Base-by-base conservation (phyloP, 1,140 invertebrate genomes). In the Drosophila kohkoa region DNA sequence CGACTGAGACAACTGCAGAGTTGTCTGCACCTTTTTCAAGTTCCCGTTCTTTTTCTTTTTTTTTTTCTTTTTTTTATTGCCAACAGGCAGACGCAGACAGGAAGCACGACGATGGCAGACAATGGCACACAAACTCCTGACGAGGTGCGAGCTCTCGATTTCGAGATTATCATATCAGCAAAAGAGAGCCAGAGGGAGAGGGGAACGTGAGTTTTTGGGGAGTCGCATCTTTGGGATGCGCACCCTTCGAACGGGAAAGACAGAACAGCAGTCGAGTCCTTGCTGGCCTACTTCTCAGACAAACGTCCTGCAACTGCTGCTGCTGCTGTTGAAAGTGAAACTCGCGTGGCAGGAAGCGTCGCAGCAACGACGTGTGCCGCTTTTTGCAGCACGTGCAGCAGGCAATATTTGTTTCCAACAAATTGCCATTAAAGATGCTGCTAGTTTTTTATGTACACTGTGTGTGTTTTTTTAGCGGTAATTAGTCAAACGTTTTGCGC, bases 121-220 rank as follows among this genome's bases (percentile, higher is more conserved):
- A 89, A 74, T 85, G 78, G 66, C 67, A 38, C 2, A 3, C 2
- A 3, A 74, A 70, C 58, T 51, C 51, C 67, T 57, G 62, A 76
- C 79, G 81, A 89, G 81, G 85, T 89, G 85, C 85, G 85, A 88
- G 85, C 78, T 89, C 85, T 88, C 85, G 85, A 89, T 88, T 67
- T 82, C 30, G 71, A 89, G 85, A 89, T 89, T 89, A 89, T 85
- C 86, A 86, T 85, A 89, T 89, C 81, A 25, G 20, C 20, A 25
- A 25, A 25, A 74, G 83, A 67, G 67, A 68, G 71, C 41, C 46
- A 35, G 1, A 60, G 6, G 6, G n/a, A 15, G n/a, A 60, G 41
- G 7, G 15, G 15, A 16, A 8, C 25, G 25, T 25, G 20, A 25
- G 20, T 25, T 25, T 25, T 25, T 25, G 16, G 43, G 3, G 25